These are phyloP conservation scores for Phalacrocorax aristotelis DNA, from an alignment of 2,113 vertebrate genomes.

Conservation along the genomic window DNA sequence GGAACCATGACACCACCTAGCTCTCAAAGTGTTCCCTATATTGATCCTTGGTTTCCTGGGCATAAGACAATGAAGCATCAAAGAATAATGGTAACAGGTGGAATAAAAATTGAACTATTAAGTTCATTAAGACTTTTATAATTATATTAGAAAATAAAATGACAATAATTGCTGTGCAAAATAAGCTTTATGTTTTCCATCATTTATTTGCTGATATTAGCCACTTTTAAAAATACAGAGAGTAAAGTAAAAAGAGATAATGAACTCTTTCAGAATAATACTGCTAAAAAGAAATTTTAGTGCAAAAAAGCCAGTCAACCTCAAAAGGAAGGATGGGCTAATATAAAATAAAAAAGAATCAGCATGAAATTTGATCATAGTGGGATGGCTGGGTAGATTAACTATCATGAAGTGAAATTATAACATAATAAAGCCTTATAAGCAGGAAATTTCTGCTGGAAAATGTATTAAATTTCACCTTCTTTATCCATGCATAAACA, in stretches of 20 bases:
- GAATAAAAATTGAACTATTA: background rate
- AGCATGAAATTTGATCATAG: background rate
- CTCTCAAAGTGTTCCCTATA: background rate
- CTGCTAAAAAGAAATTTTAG: background rate
- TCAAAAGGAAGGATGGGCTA: background rate
- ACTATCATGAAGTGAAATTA: conserved; percentile 42
- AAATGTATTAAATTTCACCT: background rate
- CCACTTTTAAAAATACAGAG: background rate
- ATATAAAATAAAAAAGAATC: conserved; percentile 23
- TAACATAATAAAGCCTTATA: background rate
- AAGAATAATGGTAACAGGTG: background rate
- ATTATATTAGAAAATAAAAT: background rate
- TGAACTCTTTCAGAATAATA: background rate
- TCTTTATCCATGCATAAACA: conserved; percentile 18
- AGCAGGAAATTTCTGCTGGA: background rate
- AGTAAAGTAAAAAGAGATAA: background rate
- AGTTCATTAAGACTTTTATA: background rate
- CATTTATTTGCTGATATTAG: background rate
- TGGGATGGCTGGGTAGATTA: background rate
- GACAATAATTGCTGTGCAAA: background rate
- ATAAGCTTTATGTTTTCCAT: background rate
- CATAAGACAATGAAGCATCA: background rate
- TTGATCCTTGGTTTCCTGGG: background rate
- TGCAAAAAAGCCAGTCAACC: background rate
- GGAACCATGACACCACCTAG: background rate